phyloP scores from a whole-genome alignment of 1,140 invertebrate genomes.

The Daktulosphaira vitifoliae region DNA sequence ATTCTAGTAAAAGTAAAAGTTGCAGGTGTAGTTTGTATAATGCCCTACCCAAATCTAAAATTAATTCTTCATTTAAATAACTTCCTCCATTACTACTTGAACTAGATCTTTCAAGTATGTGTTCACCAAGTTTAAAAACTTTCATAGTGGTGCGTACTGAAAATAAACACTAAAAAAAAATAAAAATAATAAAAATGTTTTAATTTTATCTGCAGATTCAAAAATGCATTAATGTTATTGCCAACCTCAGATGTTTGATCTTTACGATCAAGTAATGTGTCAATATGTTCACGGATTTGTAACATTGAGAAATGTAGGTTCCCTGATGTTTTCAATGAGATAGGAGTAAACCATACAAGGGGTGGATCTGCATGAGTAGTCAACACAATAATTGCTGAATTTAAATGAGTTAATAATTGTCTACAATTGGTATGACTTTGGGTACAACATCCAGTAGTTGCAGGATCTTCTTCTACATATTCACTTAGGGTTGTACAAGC shows the following conservation, averaged over 20 bases:
- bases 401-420: constrained; percentile 46
- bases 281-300: constrained; percentile 90
- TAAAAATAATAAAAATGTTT: constrained; percentile 22
- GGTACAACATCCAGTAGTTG: constrained; percentile 3
- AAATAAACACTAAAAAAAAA: constrained; percentile 12
- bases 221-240: no score
- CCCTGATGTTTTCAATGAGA: constrained; percentile 55
- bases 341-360: constrained; percentile 62
- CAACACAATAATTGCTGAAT: constrained; percentile 55
- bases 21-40: constrained; percentile 93
- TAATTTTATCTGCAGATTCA: neutral
- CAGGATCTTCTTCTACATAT: constrained; percentile 20
- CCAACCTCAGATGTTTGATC: constrained; percentile 75
- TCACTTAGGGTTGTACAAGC: constrained; percentile 38
- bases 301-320: constrained; percentile 77
- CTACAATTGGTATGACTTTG: constrained; percentile 9
- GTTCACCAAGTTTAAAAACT: constrained; percentile 16
- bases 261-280: constrained; percentile 85
- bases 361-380: constrained; percentile 54
- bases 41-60: constrained; percentile 66
- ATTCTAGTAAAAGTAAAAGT: constrained; percentile 78
- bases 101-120: constrained; percentile 4
- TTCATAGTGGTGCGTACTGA: constrained; percentile 12
- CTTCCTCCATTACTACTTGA: neutral
- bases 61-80: constrained; percentile 50